Conservation (phyloP, 1,140 invertebrate species). For the Ceratitis capitata region DNA sequence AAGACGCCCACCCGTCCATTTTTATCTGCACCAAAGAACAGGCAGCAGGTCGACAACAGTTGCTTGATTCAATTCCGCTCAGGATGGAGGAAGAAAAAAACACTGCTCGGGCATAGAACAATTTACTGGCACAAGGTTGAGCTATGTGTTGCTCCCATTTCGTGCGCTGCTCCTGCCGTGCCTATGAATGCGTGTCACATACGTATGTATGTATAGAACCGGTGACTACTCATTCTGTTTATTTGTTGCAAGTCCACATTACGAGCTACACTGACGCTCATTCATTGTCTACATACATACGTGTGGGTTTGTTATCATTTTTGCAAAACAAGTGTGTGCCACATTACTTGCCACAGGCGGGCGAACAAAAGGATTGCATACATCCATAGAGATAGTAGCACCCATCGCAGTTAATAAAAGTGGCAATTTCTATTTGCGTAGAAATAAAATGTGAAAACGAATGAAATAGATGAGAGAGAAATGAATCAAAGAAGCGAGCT, state of each 20-base stretch:
- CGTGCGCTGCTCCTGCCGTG: neutral
- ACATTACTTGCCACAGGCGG: too few relatives aligned
- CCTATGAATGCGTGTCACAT: neutral
- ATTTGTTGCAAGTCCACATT: too few relatives aligned
- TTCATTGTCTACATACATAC: neutral
- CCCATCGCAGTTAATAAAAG: neutral
- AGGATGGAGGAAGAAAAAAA: neutral
- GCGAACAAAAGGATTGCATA: neutral
- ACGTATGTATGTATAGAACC: neutral
- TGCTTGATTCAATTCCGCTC: neutral
- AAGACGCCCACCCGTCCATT: neutral
- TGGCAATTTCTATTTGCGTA: neutral
- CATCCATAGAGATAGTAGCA: neutral
- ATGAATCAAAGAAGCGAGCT: neutral
- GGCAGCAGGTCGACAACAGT: too few relatives aligned
- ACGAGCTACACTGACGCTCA: neutral
- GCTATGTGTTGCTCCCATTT: slow-evolving; percentile 18
- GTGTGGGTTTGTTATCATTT: neutral
- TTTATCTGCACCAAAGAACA: neutral
- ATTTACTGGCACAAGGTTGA: slow-evolving; percentile 21
- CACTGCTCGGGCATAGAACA: neutral
- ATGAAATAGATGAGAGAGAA: neutral
- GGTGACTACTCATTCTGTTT: too few relatives aligned
- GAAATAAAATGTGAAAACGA: neutral
- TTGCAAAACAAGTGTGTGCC: neutral